Base-by-base conservation (phyloP, 2,888 invertebrate species). In the Andricus quercusramuli region DNA sequence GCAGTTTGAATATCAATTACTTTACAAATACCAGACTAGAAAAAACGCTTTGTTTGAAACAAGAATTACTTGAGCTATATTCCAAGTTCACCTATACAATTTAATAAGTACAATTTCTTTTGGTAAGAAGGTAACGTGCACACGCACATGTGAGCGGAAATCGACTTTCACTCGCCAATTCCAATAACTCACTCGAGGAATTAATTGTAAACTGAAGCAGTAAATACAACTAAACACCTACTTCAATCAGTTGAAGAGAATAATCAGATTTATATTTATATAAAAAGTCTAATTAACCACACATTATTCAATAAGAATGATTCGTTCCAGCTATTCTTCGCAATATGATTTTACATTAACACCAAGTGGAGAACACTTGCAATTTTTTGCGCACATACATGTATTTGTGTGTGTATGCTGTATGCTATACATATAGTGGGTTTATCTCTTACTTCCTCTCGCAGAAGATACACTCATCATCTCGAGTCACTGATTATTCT, bases 361-460 rank as follows among this genome's bases (percentile, higher is more conserved):
- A 56, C 56, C 9, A n/a, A 56, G 56, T 56, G 56, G n/a, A 20
- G 56, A 56, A 56, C 9, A n/a, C n/a, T 56, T 56, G 56, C n/a
- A n/a, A n/a, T n/a, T 56, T 56, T 56, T 56, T 56, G 56, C n/a
- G n/a, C 56, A n/a, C 47, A 4, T 4, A 37, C 0, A 8, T 37
- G 1, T 1, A 1, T 37, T 8, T 37, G 8, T 37, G 1, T 37
- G 37, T 37, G 37, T 37, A 13, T 1, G 13, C 13, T 13, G 41
- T 41, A 5, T 41, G 11, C 11, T n/a, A n/a, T 8, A 9, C 2
- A 9, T 41, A 41, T 41, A 67, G 44, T 67, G 37, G 22, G 68
- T 70, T 70, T 70, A 70, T 70, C 68, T 70, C 47, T 70, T 47
- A 70, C 68, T 70, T 70, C 68, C 68, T 70, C 47, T 70, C 47